Evolutionary conservation across 2,113 vertebrate genomes (phyloP).

Genomic region (Canis aureus): DNA sequence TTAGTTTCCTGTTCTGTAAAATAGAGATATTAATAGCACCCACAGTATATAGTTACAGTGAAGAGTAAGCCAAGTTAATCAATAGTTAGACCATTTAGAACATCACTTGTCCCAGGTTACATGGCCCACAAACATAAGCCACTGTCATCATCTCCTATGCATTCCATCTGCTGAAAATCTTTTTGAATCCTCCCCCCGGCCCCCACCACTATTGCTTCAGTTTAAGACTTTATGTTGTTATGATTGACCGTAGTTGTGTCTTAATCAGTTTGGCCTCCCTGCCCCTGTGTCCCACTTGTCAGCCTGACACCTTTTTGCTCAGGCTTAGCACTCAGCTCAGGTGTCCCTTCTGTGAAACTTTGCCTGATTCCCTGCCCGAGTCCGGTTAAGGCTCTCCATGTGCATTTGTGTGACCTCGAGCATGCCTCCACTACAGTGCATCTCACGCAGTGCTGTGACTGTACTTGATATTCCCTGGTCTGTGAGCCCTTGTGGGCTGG

Average conservation of each 20-base stretch:
- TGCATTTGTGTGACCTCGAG: neutral
- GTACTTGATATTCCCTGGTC: neutral
- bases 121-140: neutral
- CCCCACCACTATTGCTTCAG: neutral
- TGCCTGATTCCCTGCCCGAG: neutral
- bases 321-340: neutral
- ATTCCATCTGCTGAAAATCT: neutral
- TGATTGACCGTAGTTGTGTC: neutral
- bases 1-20: constrained; percentile 53
- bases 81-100: constrained; percentile 14
- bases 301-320: neutral
- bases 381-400: neutral
- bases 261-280: neutral
- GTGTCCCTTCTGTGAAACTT: neutral
- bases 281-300: neutral
- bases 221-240: constrained; percentile 40
- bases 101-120: neutral
- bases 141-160: neutral
- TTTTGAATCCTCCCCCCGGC: neutral
- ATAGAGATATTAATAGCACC: neutral
- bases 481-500: neutral
- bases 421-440: neutral
- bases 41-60: neutral
- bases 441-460: neutral
- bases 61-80: neutral